Conservation (phyloP, 2,797 vertebrate genomes). For the Melanotaenia trifasciata region DNA sequence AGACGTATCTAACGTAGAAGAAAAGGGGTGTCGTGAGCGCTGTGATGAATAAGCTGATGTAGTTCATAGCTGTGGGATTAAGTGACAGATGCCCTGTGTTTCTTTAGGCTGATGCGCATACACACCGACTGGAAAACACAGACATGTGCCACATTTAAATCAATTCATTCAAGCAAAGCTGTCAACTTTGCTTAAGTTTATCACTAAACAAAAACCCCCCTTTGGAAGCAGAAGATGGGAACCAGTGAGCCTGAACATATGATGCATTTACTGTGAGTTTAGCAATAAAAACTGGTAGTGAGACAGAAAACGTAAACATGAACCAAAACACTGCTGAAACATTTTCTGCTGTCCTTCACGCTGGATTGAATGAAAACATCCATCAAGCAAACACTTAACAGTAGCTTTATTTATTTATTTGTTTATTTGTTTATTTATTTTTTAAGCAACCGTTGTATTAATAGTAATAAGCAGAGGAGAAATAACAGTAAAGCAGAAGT, state of each 20-base stretch:
- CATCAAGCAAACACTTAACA: not conserved
- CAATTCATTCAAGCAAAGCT: constrained; percentile 6
- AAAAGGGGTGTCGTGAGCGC: too few relatives aligned
- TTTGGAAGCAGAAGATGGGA: not conserved
- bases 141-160: constrained; percentile 10
- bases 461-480: too few relatives aligned
- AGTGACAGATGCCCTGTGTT: constrained; percentile 58
- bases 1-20: too few relatives aligned
- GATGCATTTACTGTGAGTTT: not conserved
- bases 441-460: too few relatives aligned
- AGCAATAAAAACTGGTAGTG: not conserved
- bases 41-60: too few relatives aligned
- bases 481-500: too few relatives aligned
- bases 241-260: not conserved
- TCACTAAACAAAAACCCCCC: not conserved
- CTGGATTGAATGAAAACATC: too few relatives aligned
- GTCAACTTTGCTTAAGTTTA: not conserved
- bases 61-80: constrained; percentile 47
- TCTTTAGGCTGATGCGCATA: constrained; percentile 28
- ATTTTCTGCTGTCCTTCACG: too few relatives aligned
- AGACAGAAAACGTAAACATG: not conserved
- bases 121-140: constrained; percentile 13
- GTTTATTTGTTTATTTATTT: too few relatives aligned
- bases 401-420: too few relatives aligned
- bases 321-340: not conserved